Conservation (phyloP, 2,797 vertebrate species). For the Takifugu ocellatus region DNA sequence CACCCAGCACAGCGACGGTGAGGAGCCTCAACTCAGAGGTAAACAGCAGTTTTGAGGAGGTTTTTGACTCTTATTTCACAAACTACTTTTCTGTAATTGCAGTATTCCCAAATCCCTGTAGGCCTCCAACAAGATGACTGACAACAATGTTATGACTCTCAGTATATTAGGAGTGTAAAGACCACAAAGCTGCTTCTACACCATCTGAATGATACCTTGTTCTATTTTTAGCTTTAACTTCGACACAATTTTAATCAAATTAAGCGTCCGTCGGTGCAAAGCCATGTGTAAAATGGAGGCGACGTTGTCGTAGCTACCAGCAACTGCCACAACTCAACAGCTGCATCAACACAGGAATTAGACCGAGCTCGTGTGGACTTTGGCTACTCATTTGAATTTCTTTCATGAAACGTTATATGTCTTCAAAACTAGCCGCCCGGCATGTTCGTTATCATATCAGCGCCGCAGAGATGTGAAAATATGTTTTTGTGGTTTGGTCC, state of each 20-base stretch:
- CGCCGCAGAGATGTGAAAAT: conserved; percentile 2
- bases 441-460: background rate
- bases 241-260: background rate
- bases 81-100: no score
- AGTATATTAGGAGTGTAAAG: no score
- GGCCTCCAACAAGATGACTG: no score
- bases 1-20: conserved; percentile 53
- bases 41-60: background rate
- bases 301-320: background rate
- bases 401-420: conserved; percentile 10
- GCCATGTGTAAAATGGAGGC: background rate
- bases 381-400: conserved; percentile 20
- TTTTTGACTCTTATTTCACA: no score
- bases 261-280: background rate
- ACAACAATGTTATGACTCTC: no score
- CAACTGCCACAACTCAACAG: conserved; percentile 7
- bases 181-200: no score
- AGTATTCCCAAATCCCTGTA: no score
- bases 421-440: background rate
- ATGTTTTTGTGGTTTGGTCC: conserved; percentile 1
- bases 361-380: conserved; percentile 2
- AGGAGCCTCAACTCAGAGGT: conserved; percentile 45
- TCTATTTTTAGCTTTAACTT: background rate
- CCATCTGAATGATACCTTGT: no score
- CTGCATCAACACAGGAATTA: conserved; percentile 16